Conservation (phyloP, 2,113 vertebrate species). For the Camelus bactrianus region DNA sequence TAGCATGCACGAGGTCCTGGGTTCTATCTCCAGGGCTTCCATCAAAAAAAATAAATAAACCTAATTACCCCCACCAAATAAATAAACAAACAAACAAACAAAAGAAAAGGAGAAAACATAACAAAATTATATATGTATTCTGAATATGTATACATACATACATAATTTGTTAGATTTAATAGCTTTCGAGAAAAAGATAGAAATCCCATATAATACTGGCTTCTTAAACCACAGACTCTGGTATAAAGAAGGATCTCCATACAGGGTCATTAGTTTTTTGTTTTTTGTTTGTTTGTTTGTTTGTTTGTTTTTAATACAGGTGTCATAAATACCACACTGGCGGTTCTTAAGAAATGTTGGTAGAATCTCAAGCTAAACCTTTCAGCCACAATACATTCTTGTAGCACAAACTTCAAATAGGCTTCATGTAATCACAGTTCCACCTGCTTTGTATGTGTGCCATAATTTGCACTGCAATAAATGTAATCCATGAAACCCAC, state of each 20-base stretch:
- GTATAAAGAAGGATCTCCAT: not conserved
- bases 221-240: not conserved
- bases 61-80: no score
- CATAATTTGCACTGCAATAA: not conserved
- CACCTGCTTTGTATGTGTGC: not conserved
- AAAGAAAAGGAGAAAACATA: not conserved
- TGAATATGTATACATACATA: not conserved
- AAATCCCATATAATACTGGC: not conserved
- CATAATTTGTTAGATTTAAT: not conserved
- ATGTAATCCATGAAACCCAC: not conserved
- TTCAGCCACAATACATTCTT: not conserved
- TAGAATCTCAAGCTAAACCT: not conserved
- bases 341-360: not conserved
- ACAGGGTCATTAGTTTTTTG: not conserved
- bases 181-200: not conserved
- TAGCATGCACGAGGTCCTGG: no score
- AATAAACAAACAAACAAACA: not conserved
- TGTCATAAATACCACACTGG: not conserved
- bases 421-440: not conserved
- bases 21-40: no score
- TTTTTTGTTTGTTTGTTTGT: not conserved
- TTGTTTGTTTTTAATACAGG: not conserved
- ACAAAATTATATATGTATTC: conserved; percentile 18
- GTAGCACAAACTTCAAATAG: not conserved
- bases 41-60: no score